These are phyloP conservation scores for Spinus olivaceus DNA, from an alignment of 2,797 vertebrate genomes.

Conservation along the genomic window DNA sequence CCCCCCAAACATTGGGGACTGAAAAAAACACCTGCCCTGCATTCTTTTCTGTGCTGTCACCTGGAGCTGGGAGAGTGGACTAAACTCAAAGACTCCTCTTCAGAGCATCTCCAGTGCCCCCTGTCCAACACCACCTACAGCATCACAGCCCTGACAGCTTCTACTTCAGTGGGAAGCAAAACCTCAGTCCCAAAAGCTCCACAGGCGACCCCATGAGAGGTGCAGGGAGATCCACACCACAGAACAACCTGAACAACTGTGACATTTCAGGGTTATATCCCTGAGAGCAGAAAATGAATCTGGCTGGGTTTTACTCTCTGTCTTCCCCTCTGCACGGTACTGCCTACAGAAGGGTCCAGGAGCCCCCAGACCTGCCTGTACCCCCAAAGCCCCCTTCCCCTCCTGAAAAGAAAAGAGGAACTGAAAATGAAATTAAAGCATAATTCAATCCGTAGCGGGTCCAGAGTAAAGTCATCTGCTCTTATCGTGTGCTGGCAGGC, in stretches of 20 bases:
- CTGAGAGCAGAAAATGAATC: neutral
- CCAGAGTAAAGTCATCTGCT: conserved; percentile 63
- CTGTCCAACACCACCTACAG: neutral
- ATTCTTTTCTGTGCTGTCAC: accelerated
- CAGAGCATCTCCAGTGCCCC: neutral
- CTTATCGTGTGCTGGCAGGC: conserved; percentile 70
- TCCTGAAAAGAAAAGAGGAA: conserved; percentile 54
- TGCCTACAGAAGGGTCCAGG: neutral
- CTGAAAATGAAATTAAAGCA: conserved; percentile 61
- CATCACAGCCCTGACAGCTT: neutral
- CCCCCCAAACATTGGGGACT: neutral
- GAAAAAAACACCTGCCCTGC: neutral
- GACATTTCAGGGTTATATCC: neutral
- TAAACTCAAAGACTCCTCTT: neutral
- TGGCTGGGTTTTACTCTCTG: neutral
- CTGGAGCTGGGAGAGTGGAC: neutral
- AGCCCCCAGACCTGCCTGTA: neutral
- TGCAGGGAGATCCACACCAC: accelerated
- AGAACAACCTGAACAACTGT: neutral
- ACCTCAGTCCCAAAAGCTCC: neutral
- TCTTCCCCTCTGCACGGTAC: neutral
- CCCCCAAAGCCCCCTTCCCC: neutral
- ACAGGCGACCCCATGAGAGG: neutral
- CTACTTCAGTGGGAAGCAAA: neutral
- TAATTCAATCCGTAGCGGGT: conserved; percentile 55